These are phyloP conservation scores for Apodemus sylvaticus DNA, from an alignment of 2,113 vertebrate species.

Conservation along the genomic window DNA sequence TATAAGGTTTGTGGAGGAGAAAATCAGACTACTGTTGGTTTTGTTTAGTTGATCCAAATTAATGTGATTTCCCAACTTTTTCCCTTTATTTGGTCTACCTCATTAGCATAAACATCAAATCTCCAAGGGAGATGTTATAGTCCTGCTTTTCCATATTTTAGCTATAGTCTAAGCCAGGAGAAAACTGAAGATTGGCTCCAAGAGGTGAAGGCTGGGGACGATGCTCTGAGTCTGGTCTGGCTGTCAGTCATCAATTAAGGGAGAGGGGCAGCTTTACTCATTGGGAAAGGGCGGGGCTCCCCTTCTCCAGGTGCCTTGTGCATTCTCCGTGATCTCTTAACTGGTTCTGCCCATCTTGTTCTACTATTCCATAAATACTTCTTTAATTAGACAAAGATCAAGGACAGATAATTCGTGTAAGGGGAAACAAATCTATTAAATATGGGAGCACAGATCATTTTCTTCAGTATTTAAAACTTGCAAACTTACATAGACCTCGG, in stretches of 20 bases:
- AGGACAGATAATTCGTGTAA: neutral
- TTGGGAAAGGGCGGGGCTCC: neutral
- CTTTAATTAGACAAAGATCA: conserved; percentile 23
- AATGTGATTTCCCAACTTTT: conserved; percentile 50
- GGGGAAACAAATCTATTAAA: neutral
- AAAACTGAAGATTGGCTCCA: neutral
- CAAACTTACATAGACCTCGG: neutral
- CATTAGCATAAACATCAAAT: conserved; percentile 35
- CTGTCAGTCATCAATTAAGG: rapidly evolving
- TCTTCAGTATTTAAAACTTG: neutral
- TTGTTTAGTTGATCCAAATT: conserved; percentile 58
- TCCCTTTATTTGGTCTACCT: conserved; percentile 54
- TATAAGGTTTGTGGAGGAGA: conserved; percentile 12
- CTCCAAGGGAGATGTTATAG: conserved; percentile 54
- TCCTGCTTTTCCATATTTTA: neutral
- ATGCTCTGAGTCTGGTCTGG: rapidly evolving
- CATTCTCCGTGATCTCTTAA: neutral
- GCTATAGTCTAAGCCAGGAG: neutral
- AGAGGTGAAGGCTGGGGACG: rapidly evolving
- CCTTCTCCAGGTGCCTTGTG: rapidly evolving
- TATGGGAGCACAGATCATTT: neutral
- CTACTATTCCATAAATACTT: neutral
- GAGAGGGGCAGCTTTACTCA: rapidly evolving
- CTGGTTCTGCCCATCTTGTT: neutral
- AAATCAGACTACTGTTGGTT: conserved; percentile 52